Conservation (phyloP, 2,888 invertebrate species). For the Mechanitis messenoides region DNA sequence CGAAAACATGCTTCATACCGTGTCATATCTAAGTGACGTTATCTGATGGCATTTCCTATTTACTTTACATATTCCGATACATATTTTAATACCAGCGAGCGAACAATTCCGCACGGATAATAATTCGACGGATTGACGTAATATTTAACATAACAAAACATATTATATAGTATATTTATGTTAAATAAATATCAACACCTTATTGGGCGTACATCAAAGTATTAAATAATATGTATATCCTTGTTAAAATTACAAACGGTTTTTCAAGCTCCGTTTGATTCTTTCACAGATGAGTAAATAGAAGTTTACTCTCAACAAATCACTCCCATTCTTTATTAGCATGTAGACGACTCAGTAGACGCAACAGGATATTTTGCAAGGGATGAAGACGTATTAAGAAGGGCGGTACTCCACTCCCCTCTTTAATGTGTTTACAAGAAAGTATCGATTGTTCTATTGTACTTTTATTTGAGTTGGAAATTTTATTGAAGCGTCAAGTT, state of each 20-base stretch:
- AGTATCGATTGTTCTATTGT: constrained; percentile 74
- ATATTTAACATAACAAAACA: constrained; percentile 17
- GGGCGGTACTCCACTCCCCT: constrained; percentile 48
- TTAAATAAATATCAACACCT: constrained; percentile 4
- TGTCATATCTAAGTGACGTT: constrained; percentile 31
- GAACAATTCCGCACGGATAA: constrained; percentile 18
- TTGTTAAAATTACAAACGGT: constrained; percentile 11
- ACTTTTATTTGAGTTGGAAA: constrained; percentile 74
- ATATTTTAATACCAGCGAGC: constrained; percentile 21
- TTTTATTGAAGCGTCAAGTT: constrained; percentile 52
- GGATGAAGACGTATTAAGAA: constrained; percentile 62
- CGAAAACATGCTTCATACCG: constrained; percentile 8
- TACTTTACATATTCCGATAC: constrained; percentile 25
- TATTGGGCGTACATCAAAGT: too few relatives aligned
- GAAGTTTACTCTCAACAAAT: constrained; percentile 55
- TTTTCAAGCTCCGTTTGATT: constrained; percentile 21
- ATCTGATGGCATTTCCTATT: constrained; percentile 28
- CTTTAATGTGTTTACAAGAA: constrained; percentile 75
- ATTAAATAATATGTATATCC: background rate
- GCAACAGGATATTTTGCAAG: constrained; percentile 70
- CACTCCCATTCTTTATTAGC: constrained; percentile 64
- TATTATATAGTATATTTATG: constrained; percentile 9
- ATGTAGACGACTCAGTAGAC: constrained; percentile 61
- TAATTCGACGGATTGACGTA: constrained; percentile 14
- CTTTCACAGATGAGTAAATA: constrained; percentile 32